phyloP scores from a whole-genome alignment of 2,113 vertebrate genomes.

The Erythrocercus mccallii region DNA sequence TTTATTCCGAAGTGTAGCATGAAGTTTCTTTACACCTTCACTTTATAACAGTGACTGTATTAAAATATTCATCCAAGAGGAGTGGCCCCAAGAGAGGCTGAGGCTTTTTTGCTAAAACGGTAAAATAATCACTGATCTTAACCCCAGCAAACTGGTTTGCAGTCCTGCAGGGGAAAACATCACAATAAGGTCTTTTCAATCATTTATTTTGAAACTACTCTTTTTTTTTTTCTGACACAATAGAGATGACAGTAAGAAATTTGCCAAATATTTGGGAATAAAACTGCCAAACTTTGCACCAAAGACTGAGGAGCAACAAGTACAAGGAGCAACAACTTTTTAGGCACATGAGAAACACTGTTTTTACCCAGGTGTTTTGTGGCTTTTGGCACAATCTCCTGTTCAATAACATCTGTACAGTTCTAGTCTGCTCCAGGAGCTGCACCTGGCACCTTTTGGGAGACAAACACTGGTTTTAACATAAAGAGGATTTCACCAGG shows the following conservation, averaged over 20 bases:
- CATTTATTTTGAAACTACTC: not conserved
- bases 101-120: not conserved
- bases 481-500: not conserved
- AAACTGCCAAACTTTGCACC: not conserved
- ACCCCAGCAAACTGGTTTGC: not conserved
- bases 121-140: not conserved
- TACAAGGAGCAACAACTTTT: not conserved
- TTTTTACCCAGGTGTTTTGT: fast-evolving
- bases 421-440: not conserved
- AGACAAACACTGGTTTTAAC: not conserved
- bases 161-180: not conserved
- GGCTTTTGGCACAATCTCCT: not conserved
- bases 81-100: fast-evolving
- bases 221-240: not conserved
- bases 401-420: too few relatives aligned
- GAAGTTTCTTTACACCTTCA: not conserved
- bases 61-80: not conserved
- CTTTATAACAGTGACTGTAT: fast-evolving
- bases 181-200: not conserved
- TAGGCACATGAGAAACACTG: not conserved
- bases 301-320: not conserved
- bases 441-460: not conserved
- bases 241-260: not conserved
- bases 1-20: not conserved
- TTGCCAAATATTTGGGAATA: not conserved